Evolutionary conservation across 2,888 invertebrate genomes (phyloP), one percentile per base, ranked within the genome.

Genomic region (Lepeophtheirus nordmannii): DNA sequence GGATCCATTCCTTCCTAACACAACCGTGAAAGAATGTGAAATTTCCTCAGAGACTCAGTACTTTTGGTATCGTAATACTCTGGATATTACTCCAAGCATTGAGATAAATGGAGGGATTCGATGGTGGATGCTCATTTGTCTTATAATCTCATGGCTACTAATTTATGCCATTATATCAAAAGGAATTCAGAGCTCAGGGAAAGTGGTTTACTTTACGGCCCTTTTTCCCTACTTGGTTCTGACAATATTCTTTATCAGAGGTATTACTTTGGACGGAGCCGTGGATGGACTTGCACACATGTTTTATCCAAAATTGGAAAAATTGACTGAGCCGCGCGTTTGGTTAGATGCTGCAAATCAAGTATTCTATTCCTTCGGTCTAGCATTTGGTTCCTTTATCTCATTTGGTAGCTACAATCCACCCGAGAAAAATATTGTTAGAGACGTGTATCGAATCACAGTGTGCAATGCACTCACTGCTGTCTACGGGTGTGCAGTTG

Each of bases 261-360:
- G 91, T 59, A 83, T 93, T 70, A 89, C 90, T 12, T 76, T 93
- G 70, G 84, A 86, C 20, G 68, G 92, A 20, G 89, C 92, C 9
- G 81, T 85, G 69, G 88, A 85, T 63, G 92, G 92, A 22, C 80
- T 92, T 68, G 81, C 83, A 68, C 90, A 92, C 75, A 90, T 92
- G 91, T 87, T 90, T 73, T 89, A 86, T 68, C 92, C 92, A 12
- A 89, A 91, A 83, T 80, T 89, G 73, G 86, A 87, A 70, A 90
- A 87, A 74, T 80, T 94, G 20, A 78, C 84, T 60, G 84, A 89
- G 72, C 90, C 93, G 0, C 87, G 85, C 8, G 92, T 93, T 0
- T 94, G 94, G 94, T 78, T 94, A 72, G 93, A 93, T 74, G 93
- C 94, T 2, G 93, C 94, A 1, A 93, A 93, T 0, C 94, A 94